Evolutionary conservation across 1,140 invertebrate species (phyloP), one percentile per base, ranked within the genome.

Genomic region (Gerris buenoi): DNA sequence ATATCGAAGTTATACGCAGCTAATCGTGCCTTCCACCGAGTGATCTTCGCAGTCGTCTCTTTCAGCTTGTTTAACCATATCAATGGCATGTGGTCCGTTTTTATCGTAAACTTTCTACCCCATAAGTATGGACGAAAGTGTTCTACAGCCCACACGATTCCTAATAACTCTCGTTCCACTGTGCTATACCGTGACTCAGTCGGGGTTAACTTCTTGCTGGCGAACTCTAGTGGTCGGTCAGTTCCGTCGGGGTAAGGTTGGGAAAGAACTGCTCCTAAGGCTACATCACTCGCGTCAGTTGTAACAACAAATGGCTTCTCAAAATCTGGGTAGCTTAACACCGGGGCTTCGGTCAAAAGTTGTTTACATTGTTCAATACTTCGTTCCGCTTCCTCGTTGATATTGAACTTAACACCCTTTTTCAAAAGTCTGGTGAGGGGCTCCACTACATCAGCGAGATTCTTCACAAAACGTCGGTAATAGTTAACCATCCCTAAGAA

Each of bases 101-200:
- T 60, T 0, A 80, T 72, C 0, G 28, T 74, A 65, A 81, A 79
- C 25, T 75, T 62, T 3, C 33, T 72, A 15, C 73, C 74, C 61
- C 76, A 72, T 27, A 75, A 64, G 57, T 73, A 74, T 0, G 28
- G 66, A n/a, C 72, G 64, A 62, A 76, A 77, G 29, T 77, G 72
- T 58, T 76, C 69, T 0, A 80, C 70, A 2, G 74, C 75, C 70
- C 72, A 75, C 1, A 81, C 63, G 22, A 81, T 70, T 2, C 76
- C 78, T 5, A 70, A 68, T 64, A 75, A 76, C 74, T 83, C 80
- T 65, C 72, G 69, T 71, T 83, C 79, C 0, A 76, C 78, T 13
- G 72, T 72, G 1, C 69, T 69, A 66, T 79, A 82, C 25, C 80
- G 79, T 58, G 56, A 68, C 72, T 82, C 79, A 13, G 70, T 46